Conservation (phyloP, 1,140 invertebrate genomes). For the Microplitis mediator region DNA sequence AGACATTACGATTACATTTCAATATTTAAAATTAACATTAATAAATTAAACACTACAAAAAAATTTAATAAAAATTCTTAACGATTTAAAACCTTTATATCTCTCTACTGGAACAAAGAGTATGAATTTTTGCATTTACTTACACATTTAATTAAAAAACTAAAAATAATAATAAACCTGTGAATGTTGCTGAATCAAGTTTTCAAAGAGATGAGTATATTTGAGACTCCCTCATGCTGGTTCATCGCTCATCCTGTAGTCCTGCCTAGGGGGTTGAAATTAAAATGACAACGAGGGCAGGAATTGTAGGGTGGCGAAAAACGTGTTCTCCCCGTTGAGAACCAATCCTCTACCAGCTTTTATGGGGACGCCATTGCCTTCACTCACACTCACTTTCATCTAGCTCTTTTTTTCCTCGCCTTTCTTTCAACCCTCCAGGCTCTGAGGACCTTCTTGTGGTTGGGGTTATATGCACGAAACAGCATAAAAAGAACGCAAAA, state of each 20-base stretch:
- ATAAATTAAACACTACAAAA: no score
- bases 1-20: no score
- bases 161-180: neutral
- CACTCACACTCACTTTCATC: constrained; percentile 36
- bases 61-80: no score
- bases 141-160: neutral
- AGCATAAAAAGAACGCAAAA: constrained; percentile 5
- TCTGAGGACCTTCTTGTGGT: constrained; percentile 27
- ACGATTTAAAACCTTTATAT: no score
- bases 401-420: constrained; percentile 12
- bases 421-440: constrained; percentile 31
- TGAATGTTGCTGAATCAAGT: neutral
- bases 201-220: neutral
- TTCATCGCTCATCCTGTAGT: constrained; percentile 29
- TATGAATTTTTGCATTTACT: no score
- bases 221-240: constrained; percentile 28
- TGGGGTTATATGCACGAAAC: constrained; percentile 2
- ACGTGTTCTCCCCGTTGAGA: constrained; percentile 49
- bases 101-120: no score
- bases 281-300: constrained; percentile 62
- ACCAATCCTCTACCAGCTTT: constrained; percentile 55
- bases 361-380: constrained; percentile 52
- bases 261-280: constrained; percentile 51
- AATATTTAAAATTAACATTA: no score
- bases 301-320: constrained; percentile 59